Percentiles rank a stretch among this genome's conserved stretches.
Evolutionary conservation across 2,888 invertebrate species (phyloP).

Genomic region (Cyrtodaria siliqua): DNA sequence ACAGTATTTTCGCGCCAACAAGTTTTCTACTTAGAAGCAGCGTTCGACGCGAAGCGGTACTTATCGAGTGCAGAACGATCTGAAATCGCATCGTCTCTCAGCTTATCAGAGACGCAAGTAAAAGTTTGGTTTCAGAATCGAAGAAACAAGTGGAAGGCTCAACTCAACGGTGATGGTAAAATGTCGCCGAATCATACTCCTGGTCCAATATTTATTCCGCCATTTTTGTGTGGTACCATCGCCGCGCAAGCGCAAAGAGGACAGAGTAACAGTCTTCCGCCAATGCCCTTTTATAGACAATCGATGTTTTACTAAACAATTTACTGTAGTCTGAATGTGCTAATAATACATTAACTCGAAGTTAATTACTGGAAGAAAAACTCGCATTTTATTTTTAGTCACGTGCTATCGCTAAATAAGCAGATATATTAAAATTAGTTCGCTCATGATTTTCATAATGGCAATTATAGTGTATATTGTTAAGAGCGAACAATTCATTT

Average conservation of each 20-base stretch:
- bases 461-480: no score
- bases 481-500: no score
- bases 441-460: no score
- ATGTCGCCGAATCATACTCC: slow-evolving; percentile 30
- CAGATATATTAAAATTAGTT: no score
- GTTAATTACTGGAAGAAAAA: no score
- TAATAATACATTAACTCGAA: no score
- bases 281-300: slow-evolving; percentile 37
- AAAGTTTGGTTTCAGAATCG: slow-evolving; percentile 76
- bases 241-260: slow-evolving; percentile 43
- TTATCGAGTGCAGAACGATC: slow-evolving; percentile 70
- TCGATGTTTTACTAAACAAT: slow-evolving; percentile 44
- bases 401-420: no score
- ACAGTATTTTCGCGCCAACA: slow-evolving; percentile 73
- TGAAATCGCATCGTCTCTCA: slow-evolving; percentile 68
- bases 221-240: slow-evolving; percentile 55
- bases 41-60: slow-evolving; percentile 71
- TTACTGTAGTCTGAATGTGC: not conserved
- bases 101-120: slow-evolving; percentile 71
- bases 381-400: no score
- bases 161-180: slow-evolving; percentile 64
- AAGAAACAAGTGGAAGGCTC: slow-evolving; percentile 73
- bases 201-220: slow-evolving; percentile 52
- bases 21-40: slow-evolving; percentile 71
- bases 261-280: slow-evolving; percentile 20